Evolutionary conservation across 2,888 invertebrate genomes (phyloP).

Genomic region (Troilus luridus): DNA sequence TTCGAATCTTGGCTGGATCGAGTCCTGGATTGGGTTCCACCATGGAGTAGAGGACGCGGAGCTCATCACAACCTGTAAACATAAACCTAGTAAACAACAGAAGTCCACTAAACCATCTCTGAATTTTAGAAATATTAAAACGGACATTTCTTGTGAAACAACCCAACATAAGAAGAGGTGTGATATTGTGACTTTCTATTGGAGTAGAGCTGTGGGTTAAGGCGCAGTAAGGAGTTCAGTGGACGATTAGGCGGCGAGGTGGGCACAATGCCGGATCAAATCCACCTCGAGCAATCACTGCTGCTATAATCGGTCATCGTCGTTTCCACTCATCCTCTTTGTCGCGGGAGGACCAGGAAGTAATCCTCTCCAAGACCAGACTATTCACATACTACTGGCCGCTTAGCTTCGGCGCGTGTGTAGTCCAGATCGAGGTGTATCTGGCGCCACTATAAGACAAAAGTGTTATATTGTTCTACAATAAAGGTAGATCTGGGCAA

Average conservation of each 20-base stretch:
- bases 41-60: too few species aligned
- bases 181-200: background rate
- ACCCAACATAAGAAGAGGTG: background rate
- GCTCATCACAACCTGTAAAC: too few species aligned
- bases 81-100: too few species aligned
- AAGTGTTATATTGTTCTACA: too few species aligned
- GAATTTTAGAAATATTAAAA: too few species aligned
- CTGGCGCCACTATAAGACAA: too few species aligned
- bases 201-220: background rate
- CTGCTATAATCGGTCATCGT: constrained; percentile 47
- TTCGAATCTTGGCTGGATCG: too few species aligned
- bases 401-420: background rate
- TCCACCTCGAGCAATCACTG: constrained; percentile 15
- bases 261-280: constrained; percentile 43
- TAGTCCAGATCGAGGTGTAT: background rate
- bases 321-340: constrained; percentile 45
- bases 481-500: too few species aligned
- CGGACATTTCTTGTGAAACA: too few species aligned
- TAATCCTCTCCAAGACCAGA: background rate
- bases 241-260: constrained; percentile 33
- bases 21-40: too few species aligned
- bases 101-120: too few species aligned
- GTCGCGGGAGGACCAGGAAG: constrained; percentile 17
- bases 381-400: background rate
- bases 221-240: constrained; percentile 28